These are phyloP conservation scores for Epinephelus awoara DNA, from an alignment of 2,797 vertebrate species.

Conservation along the genomic window DNA sequence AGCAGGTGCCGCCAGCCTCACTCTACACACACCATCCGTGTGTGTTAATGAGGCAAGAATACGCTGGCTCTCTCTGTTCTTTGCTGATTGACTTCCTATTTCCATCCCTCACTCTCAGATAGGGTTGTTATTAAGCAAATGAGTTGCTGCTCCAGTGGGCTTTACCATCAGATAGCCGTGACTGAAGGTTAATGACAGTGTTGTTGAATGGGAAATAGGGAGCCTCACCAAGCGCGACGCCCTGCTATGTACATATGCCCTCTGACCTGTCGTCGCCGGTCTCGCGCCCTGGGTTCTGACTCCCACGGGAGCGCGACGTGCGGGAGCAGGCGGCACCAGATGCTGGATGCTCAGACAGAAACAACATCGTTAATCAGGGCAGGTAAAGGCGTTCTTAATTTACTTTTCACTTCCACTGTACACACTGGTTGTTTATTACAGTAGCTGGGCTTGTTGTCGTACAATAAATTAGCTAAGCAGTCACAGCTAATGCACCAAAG, in stretches of 20 bases:
- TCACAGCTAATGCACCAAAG: conserved; percentile 23
- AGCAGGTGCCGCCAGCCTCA: conserved; percentile 26
- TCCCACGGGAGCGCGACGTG: conserved; percentile 10
- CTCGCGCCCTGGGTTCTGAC: conserved; percentile 9
- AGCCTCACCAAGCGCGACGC: conserved; percentile 43
- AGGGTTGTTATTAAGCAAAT: conserved; percentile 77
- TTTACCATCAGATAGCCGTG: conserved; percentile 76
- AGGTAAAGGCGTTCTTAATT: conserved; percentile 52
- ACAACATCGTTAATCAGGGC: conserved; percentile 70
- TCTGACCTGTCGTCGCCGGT: conserved; percentile 53
- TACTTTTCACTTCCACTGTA: conserved; percentile 34
- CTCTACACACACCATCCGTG: conserved; percentile 18
- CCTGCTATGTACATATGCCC: conserved; percentile 53
- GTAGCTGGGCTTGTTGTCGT: conserved; percentile 19
- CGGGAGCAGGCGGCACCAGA: conserved; percentile 43
- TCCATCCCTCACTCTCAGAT: conserved; percentile 60
- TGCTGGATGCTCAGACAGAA: conserved; percentile 47
- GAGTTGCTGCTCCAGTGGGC: conserved; percentile 72
- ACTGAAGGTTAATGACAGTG: conserved; percentile 81
- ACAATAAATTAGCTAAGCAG: conserved; percentile 38
- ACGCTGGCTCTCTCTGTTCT: conserved; percentile 55
- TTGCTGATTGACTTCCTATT: conserved; percentile 71
- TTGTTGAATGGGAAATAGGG: conserved; percentile 49
- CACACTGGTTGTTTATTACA: conserved; percentile 37
- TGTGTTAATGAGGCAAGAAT: conserved; percentile 62